A percentile compares a stretch with the other conserved stretches of the same genome.
phyloP scores from a whole-genome alignment of 1,140 invertebrate species.

The Ceratosolen solmsi region DNA sequence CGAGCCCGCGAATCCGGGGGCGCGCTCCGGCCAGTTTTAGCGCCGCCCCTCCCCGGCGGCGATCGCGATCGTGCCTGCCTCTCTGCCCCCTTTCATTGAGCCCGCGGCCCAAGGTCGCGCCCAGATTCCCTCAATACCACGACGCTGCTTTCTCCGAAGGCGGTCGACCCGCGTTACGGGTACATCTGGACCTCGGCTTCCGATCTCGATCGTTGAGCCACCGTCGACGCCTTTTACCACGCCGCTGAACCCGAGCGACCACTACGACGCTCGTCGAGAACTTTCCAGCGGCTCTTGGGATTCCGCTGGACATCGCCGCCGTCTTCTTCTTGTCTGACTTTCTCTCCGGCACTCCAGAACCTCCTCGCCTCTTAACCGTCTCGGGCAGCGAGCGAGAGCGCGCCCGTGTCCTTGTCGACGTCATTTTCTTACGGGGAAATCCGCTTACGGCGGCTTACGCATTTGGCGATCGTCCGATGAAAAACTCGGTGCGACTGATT shows the following conservation, averaged over 20 bases:
- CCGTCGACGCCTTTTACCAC: no score
- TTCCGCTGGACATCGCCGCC: no score
- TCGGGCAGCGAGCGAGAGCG: no score
- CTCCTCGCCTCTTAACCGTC: no score
- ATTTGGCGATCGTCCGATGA: neutral
- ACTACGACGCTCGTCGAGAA: neutral
- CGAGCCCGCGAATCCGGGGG: conserved; percentile 14
- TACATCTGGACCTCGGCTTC: no score
- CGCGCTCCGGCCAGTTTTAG: conserved; percentile 13
- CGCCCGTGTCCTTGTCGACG: no score
- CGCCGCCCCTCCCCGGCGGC: neutral
- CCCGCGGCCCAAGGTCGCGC: neutral
- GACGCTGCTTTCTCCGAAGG: neutral
- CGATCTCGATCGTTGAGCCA: no score
- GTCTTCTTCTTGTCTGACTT: neutral
- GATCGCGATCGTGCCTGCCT: neutral
- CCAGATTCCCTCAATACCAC: neutral
- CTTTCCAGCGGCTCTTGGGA: neutral
- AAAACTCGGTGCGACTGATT: no score
- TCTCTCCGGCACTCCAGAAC: neutral
- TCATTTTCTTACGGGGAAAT: no score
- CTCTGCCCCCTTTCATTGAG: neutral
- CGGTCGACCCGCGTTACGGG: neutral
- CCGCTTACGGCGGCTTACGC: neutral
- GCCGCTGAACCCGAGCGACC: no score